Evolutionary conservation across 2,113 vertebrate genomes (phyloP), one percentile per base, ranked within the genome.

Genomic region (Daubentonia madagascariensis): DNA sequence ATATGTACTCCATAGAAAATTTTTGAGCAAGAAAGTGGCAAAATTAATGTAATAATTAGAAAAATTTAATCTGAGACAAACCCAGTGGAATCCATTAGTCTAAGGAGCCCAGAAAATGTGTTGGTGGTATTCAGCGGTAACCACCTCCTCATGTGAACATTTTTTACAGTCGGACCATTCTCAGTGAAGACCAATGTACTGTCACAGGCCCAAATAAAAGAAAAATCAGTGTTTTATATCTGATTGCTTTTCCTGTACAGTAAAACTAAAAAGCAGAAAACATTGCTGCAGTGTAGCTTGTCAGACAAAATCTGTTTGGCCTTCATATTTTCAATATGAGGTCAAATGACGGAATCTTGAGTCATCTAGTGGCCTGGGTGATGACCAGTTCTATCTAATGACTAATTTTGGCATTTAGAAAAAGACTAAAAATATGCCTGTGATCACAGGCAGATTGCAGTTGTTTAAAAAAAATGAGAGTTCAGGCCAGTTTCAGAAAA

Each of bases 261-360:
- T 94, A 65, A 94, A 84, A 91, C 22, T 81, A 22, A 90, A 94
- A 70, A 57, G 45, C 35, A 96, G n/a, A 72, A 88, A 95, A 45
- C 17, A 63, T 32, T 14, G 67, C 54, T 67, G 3, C 35, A 45
- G 76, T 50, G 13, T 28, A 94, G 22, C 37, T 93, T 85, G 80
- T 94, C 80, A 83, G 22, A 61, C 8, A 84, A 90, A 65, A 30
- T 84, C n/a, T 85, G 54, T 40, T 86, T 89, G 52, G 43, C 23
- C 52, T 67, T 96, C 95, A 93, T 96, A 93, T 59, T 97, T 96
- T 83, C 50, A 96, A 76, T 85, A 88, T 93, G 93, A 97, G 76
- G 81, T 93, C 96, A 97, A 96, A 92, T 85, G 48, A 93, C 1
- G 14, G 86, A 97, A 85, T 50, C 67, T 79, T 97, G 94, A 98